phyloP scores from a whole-genome alignment of 2,888 invertebrate genomes.

The Melanophora roralis region DNA sequence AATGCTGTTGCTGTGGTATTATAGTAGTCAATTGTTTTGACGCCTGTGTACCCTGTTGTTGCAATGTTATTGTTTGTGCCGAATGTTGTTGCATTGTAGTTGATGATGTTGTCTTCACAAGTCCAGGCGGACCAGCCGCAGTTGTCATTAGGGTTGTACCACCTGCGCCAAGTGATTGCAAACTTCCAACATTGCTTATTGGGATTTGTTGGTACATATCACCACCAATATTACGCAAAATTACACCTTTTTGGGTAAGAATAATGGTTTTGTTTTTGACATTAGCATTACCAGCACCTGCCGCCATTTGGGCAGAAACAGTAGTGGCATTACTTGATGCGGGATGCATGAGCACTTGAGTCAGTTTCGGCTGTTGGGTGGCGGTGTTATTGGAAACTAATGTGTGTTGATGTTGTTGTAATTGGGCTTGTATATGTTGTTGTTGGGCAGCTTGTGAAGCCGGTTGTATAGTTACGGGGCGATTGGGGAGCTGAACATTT shows the following conservation, averaged over 20 bases:
- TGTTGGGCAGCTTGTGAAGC: conserved; percentile 76
- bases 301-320: conserved; percentile 60
- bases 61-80: conserved; percentile 68
- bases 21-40: conserved; percentile 74
- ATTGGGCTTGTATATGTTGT: conserved; percentile 75
- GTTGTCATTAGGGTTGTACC: conserved; percentile 73
- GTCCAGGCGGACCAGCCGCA: conserved; percentile 74
- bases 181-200: conserved; percentile 74
- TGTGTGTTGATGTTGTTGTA: conserved; percentile 75
- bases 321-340: conserved; percentile 62
- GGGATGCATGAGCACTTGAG: conserved; percentile 75
- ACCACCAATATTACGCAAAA: conserved; percentile 76
- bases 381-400: conserved; percentile 76
- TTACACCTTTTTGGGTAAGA: conserved; percentile 76
- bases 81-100: conserved; percentile 67
- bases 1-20: conserved; percentile 75
- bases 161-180: conserved; percentile 70
- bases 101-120: conserved; percentile 73
- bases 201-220: conserved; percentile 77
- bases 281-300: conserved; percentile 64
- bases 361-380: conserved; percentile 76
- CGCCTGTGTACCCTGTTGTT: conserved; percentile 65
- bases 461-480: conserved; percentile 76
- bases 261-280: conserved; percentile 77
- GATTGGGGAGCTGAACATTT: conserved; percentile 76